Evolutionary conservation across 2,888 invertebrate species (phyloP).

Genomic region (Litoditis marina): DNA sequence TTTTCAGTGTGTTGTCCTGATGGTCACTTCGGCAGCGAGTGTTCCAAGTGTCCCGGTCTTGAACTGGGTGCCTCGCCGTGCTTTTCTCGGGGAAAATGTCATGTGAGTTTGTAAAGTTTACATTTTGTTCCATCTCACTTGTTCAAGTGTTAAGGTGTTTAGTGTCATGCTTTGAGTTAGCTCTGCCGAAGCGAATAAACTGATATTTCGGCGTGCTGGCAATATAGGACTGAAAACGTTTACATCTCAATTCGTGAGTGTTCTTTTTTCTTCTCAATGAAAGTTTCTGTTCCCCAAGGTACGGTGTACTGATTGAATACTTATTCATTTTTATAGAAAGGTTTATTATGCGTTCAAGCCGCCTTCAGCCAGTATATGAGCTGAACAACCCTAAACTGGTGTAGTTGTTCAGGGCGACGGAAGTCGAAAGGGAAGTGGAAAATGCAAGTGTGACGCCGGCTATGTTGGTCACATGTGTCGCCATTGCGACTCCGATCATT

Average conservation of each 20-base stretch:
- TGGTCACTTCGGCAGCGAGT: constrained; percentile 79
- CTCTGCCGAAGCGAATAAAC: too few species aligned
- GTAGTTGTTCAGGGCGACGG: constrained; percentile 73
- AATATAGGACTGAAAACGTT: too few species aligned
- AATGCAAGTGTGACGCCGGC: constrained; percentile 80
- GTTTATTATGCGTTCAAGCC: too few species aligned
- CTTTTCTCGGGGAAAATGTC: constrained; percentile 77
- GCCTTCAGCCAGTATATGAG: constrained; percentile 1
- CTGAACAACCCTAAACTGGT: constrained; percentile 11
- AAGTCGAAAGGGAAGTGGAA: constrained; percentile 86
- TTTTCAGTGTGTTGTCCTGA: constrained; percentile 76
- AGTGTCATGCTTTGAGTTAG: too few species aligned
- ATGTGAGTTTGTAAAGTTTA: constrained; percentile 65
- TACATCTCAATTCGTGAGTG: too few species aligned
- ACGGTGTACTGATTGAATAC: background rate
- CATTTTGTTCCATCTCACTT: too few species aligned
- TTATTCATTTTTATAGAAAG: too few species aligned
- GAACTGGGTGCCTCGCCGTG: constrained; percentile 73
- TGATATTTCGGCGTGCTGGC: too few species aligned
- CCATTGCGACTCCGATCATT: constrained; percentile 70
- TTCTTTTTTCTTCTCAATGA: background rate
- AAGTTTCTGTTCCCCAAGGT: constrained; percentile 5
- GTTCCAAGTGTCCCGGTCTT: constrained; percentile 76
- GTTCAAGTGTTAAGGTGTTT: too few species aligned
- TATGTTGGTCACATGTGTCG: constrained; percentile 78